These are phyloP conservation scores for Ctenopoma kingsleyae DNA, from an alignment of 2,797 vertebrate genomes.

Conservation along the genomic window DNA sequence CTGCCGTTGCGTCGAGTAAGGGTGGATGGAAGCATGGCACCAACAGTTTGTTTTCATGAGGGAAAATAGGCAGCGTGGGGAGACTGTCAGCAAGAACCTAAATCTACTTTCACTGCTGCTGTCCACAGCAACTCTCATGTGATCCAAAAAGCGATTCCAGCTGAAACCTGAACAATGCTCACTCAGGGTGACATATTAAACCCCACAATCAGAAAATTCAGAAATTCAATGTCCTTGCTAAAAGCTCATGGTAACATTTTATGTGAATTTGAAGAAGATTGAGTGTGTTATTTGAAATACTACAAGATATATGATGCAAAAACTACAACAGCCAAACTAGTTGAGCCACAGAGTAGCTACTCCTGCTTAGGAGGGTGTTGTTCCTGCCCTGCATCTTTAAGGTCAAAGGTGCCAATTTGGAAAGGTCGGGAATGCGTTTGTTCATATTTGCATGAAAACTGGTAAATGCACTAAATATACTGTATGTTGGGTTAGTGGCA, in stretches of 20 bases:
- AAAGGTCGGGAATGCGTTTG: background rate
- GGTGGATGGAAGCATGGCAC: background rate
- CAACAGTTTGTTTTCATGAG: background rate
- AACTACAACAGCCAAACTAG: background rate
- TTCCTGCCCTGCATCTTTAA: background rate
- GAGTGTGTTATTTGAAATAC: background rate
- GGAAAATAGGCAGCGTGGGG: background rate
- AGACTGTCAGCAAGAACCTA: conserved; percentile 2
- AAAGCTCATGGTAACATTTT: conserved; percentile 21
- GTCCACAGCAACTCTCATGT: conserved; percentile 4
- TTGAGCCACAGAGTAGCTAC: background rate
- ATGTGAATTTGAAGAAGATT: background rate
- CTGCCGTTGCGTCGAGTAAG: background rate
- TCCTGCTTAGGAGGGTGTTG: background rate
- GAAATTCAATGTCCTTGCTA: conserved; percentile 18
- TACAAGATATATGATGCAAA: background rate
- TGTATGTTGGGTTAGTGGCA: background rate
- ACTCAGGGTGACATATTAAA: background rate
- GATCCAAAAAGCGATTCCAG: conserved; percentile 15
- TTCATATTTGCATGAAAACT: background rate
- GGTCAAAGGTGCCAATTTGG: background rate
- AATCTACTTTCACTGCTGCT: conserved; percentile 6
- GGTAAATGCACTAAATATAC: background rate
- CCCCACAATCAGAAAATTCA: no score
- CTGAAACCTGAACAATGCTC: background rate